phyloP scores from a whole-genome alignment of 2,888 invertebrate species.

The Mallateleia sp. region DNA sequence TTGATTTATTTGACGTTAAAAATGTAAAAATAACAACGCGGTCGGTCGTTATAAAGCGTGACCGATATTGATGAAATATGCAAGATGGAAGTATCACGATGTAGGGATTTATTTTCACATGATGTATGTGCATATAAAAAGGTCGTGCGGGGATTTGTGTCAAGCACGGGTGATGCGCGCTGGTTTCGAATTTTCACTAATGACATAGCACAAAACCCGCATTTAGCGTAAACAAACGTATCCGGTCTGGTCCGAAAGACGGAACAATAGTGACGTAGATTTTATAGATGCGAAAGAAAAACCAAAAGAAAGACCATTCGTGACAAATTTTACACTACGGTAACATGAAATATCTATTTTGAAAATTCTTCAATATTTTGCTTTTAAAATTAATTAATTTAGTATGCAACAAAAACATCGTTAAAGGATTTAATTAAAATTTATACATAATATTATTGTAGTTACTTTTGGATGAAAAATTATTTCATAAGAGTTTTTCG shows the following conservation, averaged over 20 bases:
- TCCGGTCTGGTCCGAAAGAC: not conserved
- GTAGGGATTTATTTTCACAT: constrained; percentile 48
- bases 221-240: constrained; percentile 7
- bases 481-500: too few species aligned
- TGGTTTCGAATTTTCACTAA: constrained; percentile 36
- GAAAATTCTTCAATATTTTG: too few species aligned
- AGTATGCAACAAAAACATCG: too few species aligned
- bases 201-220: constrained; percentile 27
- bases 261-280: not conserved
- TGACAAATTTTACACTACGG: too few species aligned
- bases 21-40: constrained; percentile 41
- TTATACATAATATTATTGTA: too few species aligned
- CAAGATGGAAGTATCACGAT: constrained; percentile 34
- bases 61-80: constrained; percentile 55
- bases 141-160: constrained; percentile 19
- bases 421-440: too few species aligned
- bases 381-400: too few species aligned
- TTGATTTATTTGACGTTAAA: constrained; percentile 41
- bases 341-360: too few species aligned
- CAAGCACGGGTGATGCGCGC: constrained; percentile 28
- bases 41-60: constrained; percentile 28
- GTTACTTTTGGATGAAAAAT: too few species aligned
- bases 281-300: not conserved
- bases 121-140: constrained; percentile 38
- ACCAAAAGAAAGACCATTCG: not conserved